phyloP scores from a whole-genome alignment of 2,888 invertebrate genomes.

The Busseola fusca region DNA sequence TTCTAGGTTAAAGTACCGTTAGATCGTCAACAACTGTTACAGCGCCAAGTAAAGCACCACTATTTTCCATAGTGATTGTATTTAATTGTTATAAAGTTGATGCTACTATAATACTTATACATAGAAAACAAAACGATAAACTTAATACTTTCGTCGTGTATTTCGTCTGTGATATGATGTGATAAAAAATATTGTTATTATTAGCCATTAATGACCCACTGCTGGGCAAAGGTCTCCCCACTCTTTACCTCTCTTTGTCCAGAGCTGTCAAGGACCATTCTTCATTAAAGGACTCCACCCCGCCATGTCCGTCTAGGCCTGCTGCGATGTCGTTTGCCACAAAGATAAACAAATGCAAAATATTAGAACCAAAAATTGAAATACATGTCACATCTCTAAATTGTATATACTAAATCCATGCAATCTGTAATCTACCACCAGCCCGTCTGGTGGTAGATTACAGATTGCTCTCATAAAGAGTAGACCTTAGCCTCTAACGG shows the following conservation, averaged over 20 bases:
- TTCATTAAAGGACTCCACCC: no score
- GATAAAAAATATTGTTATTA: no score
- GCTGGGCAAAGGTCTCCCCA: no score
- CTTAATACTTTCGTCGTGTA: neutral
- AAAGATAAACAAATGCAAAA: neutral
- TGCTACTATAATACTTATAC: neutral
- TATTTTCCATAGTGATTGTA: neutral
- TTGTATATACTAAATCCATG: no score
- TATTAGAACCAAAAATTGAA: neutral
- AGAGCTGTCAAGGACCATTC: no score
- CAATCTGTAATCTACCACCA: no score
- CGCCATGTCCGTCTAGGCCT: no score
- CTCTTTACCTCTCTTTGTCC: no score
- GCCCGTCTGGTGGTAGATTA: no score
- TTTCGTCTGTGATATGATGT: neutral
- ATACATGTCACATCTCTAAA: neutral
- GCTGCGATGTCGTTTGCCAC: no score
- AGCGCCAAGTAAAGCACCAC: neutral
- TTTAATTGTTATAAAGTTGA: neutral
- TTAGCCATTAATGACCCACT: no score
- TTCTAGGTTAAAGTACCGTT: conserved; percentile 23
- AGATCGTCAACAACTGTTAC: neutral
- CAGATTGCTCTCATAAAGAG: neutral
- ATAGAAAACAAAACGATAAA: neutral
- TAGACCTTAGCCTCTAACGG: neutral